Base-by-base conservation (phyloP, 1,140 invertebrate species). In the Lanistes nyassanus region DNA sequence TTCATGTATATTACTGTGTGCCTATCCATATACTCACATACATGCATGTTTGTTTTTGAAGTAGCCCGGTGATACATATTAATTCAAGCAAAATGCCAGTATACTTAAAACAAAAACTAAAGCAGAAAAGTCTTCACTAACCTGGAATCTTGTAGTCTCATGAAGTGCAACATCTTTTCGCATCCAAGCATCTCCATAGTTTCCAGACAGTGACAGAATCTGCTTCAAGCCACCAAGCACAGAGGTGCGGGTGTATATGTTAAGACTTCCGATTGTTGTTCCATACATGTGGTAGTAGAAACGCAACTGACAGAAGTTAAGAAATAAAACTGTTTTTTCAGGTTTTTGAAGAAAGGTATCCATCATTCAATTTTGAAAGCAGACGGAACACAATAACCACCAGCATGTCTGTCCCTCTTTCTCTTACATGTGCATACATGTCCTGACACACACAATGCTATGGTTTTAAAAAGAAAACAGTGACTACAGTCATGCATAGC, bases 261-360 rank as follows among this genome's bases (percentile, higher is more conserved):
- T 86, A 26, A 89, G 74, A 29, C 80, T 79, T 13, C 87, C 88
- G 9, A 88, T 86, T 16, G 72, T 76, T 13, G 68, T 73, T 34
- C 89, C 89, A 80, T 85, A 87, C 87, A 90, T 90, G 76, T 88
- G 85, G 74, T 90, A 90, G 75, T 81, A 88, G 51, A 89, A 79
- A 21, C 85, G 75, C 39, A 86, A 66, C 85, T 86, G 80, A 82
- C 42, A 47, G 9, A 16, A 47, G 1, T 3, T 26, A 29, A 34
- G 31, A 29, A 65, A 60, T 1, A 60, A 60, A 47, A 9, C 2
- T 16, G 19, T 6, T 6, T 47, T 16, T 47, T 31, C 23, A 26
- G 11, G 23, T 31, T 31, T 60, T 26, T 23, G 9, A 60, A n/a
- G n/a, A 26, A 31, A 26, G 11, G 56, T 19, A n/a, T 60, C 23